These are phyloP conservation scores for Pristionchus entomophagus DNA, from an alignment of 2,888 invertebrate species.

Conservation along the genomic window DNA sequence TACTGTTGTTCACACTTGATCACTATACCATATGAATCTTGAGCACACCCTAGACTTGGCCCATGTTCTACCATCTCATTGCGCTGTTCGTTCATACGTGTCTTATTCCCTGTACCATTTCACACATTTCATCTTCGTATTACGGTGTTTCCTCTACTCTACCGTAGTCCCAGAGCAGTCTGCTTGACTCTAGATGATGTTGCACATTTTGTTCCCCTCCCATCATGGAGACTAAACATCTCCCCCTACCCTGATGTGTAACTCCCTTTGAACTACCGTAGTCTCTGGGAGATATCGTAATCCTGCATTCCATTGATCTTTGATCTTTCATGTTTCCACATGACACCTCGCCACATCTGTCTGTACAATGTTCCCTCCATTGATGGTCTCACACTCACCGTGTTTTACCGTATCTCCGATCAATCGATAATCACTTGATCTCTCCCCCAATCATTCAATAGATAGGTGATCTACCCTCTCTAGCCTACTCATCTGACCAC, in stretches of 20 bases:
- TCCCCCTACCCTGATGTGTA: background rate
- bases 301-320: background rate
- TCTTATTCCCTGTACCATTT: constrained; percentile 14
- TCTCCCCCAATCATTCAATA: background rate
- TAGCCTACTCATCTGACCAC: constrained; percentile 18
- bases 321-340: constrained; percentile 24
- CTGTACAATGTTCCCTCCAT: constrained; percentile 4
- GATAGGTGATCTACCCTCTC: background rate
- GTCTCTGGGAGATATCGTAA: background rate
- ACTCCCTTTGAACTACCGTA: constrained; percentile 16
- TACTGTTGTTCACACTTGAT: background rate
- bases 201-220: constrained; percentile 8
- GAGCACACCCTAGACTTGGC: background rate
- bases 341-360: background rate
- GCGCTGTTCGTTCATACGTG: background rate
- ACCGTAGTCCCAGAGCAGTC: constrained; percentile 4
- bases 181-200: background rate
- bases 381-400: constrained; percentile 22
- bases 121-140: constrained; percentile 41
- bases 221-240: constrained; percentile 10
- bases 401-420: constrained; percentile 13
- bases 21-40: background rate
- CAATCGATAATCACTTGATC: background rate
- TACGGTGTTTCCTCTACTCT: background rate
- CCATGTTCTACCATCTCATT: background rate